Evolutionary conservation across 2,113 vertebrate genomes (phyloP).

Genomic region (Myrmecobius fasciatus): DNA sequence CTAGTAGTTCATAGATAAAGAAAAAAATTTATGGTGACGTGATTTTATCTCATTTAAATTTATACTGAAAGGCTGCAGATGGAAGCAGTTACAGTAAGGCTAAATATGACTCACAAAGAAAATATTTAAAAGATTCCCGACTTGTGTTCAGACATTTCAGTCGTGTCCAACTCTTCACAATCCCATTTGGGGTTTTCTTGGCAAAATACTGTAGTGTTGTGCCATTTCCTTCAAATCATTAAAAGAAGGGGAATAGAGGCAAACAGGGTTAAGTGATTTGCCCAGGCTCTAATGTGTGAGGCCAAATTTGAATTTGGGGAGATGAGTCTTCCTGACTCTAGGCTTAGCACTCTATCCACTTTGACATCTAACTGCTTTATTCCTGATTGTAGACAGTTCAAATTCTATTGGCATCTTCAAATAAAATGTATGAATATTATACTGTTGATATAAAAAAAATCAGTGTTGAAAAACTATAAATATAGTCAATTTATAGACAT

Average conservation of each 20-base stretch:
- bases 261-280: not conserved
- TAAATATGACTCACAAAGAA: not conserved
- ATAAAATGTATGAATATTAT: not conserved
- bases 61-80: constrained; percentile 8
- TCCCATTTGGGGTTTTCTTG: too few relatives aligned
- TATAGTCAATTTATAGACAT: too few relatives aligned
- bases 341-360: not conserved
- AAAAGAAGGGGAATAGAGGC: too few relatives aligned
- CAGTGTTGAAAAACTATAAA: not conserved
- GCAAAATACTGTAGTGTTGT: too few relatives aligned
- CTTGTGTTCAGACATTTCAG: too few relatives aligned
- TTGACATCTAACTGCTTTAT: not conserved
- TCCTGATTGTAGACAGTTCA: not conserved
- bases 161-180: too few relatives aligned
- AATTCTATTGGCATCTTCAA: not conserved
- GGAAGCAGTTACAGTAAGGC: not conserved
- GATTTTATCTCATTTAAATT: constrained; percentile 2
- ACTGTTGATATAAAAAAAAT: not conserved
- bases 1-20: constrained; percentile 6
- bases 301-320: not conserved
- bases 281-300: not conserved
- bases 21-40: constrained; percentile 38
- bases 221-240: too few relatives aligned
- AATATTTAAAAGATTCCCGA: not conserved
- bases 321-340: not conserved